phyloP scores from a whole-genome alignment of 2,888 invertebrate genomes.

The Salticus scenicus region DNA sequence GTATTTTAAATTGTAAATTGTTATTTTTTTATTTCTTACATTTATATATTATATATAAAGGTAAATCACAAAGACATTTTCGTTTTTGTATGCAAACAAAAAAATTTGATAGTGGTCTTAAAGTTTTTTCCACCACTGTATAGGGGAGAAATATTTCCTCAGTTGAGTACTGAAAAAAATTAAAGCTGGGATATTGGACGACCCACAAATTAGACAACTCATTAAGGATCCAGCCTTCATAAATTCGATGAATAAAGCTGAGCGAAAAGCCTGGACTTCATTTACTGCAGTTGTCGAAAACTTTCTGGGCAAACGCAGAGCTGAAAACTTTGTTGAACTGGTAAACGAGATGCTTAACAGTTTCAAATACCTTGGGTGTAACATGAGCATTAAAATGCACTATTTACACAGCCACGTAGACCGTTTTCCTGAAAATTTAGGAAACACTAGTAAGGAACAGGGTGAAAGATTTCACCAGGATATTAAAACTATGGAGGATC shows the following conservation, averaged over 20 bases:
- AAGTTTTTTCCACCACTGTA: too few species aligned
- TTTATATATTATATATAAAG: too few species aligned
- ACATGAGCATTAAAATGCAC: too few species aligned
- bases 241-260: not conserved
- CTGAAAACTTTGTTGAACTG: conserved; percentile 7
- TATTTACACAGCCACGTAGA: conserved; percentile 8
- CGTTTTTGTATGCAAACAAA: too few species aligned
- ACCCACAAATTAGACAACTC: too few species aligned
- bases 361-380: not conserved
- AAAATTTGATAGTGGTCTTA: too few species aligned
- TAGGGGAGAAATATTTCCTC: not conserved
- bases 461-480: too few species aligned
- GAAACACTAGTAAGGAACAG: too few species aligned
- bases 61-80: too few species aligned
- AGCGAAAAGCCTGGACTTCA: conserved; percentile 3
- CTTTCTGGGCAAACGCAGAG: not conserved
- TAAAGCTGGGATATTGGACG: conserved; percentile 9
- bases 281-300: not conserved
- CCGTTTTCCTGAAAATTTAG: not conserved
- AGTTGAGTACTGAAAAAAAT: conserved; percentile 7
- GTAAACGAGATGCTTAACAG: not conserved
- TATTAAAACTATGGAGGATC: not conserved
- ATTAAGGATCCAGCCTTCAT: not conserved
- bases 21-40: too few species aligned
- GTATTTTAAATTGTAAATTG: too few species aligned